phyloP scores from a whole-genome alignment of 2,888 invertebrate species.

The Sarcophaga caerulescens region DNA sequence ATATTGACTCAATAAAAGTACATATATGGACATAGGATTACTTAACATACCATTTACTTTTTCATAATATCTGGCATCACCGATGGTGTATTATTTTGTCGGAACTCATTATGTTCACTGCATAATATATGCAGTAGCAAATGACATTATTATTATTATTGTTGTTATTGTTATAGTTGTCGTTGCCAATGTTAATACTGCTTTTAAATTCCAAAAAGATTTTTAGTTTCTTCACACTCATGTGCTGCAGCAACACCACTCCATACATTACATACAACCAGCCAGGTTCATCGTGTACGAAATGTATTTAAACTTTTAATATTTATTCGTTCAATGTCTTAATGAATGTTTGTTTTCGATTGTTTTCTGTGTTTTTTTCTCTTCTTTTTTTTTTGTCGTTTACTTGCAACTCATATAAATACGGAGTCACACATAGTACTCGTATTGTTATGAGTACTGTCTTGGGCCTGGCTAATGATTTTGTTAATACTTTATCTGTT shows the following conservation, averaged over 20 bases:
- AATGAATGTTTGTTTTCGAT: slow-evolving; percentile 48
- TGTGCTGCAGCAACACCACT: not conserved
- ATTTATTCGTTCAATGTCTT: slow-evolving; percentile 50
- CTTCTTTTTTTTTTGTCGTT: too few relatives aligned
- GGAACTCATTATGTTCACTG: slow-evolving; percentile 52
- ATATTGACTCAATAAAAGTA: too few relatives aligned
- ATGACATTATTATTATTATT: slow-evolving; percentile 48
- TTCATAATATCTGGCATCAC: slow-evolving; percentile 7
- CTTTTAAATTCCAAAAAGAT: slow-evolving; percentile 35
- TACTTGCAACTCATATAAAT: too few relatives aligned
- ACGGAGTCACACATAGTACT: not conserved
- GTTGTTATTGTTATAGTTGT: not conserved
- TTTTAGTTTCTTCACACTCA: slow-evolving; percentile 36
- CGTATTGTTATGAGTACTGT: slow-evolving; percentile 40
- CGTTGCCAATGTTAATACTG: not conserved
- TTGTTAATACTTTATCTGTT: slow-evolving; percentile 35
- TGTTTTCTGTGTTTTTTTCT: too few relatives aligned
- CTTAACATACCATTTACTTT: not conserved
- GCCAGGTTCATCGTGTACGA: slow-evolving; percentile 26
- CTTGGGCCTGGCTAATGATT: slow-evolving; percentile 58
- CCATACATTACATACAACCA: slow-evolving; percentile 44
- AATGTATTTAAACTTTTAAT: slow-evolving; percentile 44
- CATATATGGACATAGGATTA: too few relatives aligned
- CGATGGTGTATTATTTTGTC: not conserved
- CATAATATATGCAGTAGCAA: slow-evolving; percentile 64